phyloP scores from a whole-genome alignment of 2,888 invertebrate species.

The Lycocerus yunnanus region DNA sequence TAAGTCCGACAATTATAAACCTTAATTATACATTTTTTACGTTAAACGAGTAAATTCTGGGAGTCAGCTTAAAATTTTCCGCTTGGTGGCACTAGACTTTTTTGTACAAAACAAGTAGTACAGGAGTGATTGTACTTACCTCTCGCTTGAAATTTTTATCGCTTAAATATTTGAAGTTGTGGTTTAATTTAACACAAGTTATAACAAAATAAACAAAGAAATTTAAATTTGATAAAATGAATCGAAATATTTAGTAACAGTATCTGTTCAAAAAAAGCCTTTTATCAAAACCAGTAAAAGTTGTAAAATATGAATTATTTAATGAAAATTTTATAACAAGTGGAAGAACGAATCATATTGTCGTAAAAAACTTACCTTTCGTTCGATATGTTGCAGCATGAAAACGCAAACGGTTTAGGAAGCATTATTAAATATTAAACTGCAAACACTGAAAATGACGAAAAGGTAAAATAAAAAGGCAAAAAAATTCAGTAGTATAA shows the following conservation, averaged over 20 bases:
- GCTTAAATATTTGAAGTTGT: no score
- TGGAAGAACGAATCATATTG: background rate
- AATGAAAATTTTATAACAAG: background rate
- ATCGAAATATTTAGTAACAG: background rate
- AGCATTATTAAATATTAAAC: constrained; percentile 19
- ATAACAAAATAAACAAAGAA: background rate
- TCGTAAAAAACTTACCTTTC: background rate
- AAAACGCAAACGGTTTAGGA: constrained; percentile 7
- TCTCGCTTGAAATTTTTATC: no score
- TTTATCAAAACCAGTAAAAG: background rate
- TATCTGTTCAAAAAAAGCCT: background rate
- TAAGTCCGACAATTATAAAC: no score
- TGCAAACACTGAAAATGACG: constrained; percentile 21
- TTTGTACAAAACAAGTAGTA: no score
- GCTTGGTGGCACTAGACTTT: no score
- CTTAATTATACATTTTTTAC: no score
- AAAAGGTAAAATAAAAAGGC: constrained; percentile 25
- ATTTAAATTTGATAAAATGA: background rate
- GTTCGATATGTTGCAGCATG: constrained; percentile 1
- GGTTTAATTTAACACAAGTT: no score
- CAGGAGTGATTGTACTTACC: no score
- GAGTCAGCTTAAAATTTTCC: no score
- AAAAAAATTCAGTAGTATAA: constrained; percentile 23
- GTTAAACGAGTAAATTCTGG: no score
- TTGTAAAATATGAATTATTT: background rate